Conservation (phyloP, 37 sponge, comb jelly and placozoan species). For the Spongilla lacustris region DNA sequence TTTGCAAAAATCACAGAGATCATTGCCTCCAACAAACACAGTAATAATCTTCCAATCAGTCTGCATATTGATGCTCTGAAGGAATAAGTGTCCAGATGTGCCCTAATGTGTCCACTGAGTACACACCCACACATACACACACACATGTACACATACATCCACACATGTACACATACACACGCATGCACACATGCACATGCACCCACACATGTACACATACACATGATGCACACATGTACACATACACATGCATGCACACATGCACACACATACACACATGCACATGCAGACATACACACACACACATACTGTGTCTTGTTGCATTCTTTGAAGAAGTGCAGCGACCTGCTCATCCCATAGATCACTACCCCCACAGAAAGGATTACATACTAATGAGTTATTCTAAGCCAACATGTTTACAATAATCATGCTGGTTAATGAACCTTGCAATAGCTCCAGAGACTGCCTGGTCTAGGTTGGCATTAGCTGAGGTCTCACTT, state of each 20-base stretch:
- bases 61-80: conserved; percentile 18
- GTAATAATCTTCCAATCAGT: conserved; percentile 53
- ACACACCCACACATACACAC: conserved; percentile 2
- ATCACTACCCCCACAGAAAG: no score
- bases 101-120: no score
- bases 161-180: not conserved
- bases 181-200: not conserved
- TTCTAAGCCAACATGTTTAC: no score
- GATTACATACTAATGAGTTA: no score
- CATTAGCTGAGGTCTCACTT: not conserved
- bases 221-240: not conserved
- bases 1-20: conserved; percentile 46
- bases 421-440: not conserved
- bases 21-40: conserved; percentile 55
- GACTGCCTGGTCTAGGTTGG: conserved; percentile 45
- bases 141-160: not conserved
- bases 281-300: not conserved
- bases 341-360: not conserved
- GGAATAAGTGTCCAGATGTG: not conserved
- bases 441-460: conserved; percentile 57
- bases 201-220: not conserved
- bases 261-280: conserved; percentile 1
- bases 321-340: not conserved
- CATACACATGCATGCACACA: not conserved
- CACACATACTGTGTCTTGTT: not conserved